phyloP scores from a whole-genome alignment of 2,888 invertebrate species.

The Diachrysia chrysitis region DNA sequence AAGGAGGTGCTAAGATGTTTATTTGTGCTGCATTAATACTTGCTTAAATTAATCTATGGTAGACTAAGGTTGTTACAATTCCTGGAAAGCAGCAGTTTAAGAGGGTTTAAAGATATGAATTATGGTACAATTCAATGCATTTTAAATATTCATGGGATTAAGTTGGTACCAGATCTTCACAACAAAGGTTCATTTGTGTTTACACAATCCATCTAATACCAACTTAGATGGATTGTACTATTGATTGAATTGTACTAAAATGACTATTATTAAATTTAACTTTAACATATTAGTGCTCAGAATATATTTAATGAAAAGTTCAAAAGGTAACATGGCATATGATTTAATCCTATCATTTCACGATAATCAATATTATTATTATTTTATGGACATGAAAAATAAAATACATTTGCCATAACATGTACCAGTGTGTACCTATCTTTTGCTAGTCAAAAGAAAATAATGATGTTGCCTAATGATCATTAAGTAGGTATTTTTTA shows the following conservation, averaged over 20 bases:
- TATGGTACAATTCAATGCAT: neutral
- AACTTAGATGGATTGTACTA: too few species aligned
- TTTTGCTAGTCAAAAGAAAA: neutral
- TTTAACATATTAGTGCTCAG: neutral
- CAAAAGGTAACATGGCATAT: neutral
- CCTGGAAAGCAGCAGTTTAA: constrained; percentile 1
- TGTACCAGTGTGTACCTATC: constrained; percentile 6
- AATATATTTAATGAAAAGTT: neutral
- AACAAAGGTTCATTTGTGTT: neutral
- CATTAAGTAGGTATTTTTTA: neutral
- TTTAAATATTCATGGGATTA: neutral
- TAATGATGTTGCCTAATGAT: constrained; percentile 1
- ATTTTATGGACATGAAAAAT: too few species aligned
- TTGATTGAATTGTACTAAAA: too few species aligned
- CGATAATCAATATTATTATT: too few species aligned
- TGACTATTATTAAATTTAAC: neutral
- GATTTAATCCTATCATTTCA: neutral
- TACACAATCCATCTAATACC: too few species aligned
- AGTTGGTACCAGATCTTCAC: neutral
- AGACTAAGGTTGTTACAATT: neutral
- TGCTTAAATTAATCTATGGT: neutral
- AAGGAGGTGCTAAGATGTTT: constrained; percentile 27
- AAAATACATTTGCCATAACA: constrained; percentile 1
- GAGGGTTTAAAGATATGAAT: neutral
- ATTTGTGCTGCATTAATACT: constrained; percentile 11